Evolutionary conservation across 1,140 invertebrate species (phyloP).

Genomic region (Caenorhabditis tropicalis): DNA sequence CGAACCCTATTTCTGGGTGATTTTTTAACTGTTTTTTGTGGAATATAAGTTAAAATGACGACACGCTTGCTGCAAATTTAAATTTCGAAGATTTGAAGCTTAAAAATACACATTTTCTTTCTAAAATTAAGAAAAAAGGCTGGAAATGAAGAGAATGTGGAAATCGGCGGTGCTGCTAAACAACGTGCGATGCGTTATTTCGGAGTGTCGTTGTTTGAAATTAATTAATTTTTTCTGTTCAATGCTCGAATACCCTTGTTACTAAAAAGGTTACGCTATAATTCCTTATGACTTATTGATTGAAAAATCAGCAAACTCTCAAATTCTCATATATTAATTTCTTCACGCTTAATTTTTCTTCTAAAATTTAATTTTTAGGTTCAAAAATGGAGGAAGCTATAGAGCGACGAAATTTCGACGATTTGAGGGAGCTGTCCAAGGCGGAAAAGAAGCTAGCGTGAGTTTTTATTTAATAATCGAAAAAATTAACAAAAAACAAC

Average conservation of each 20-base stretch:
- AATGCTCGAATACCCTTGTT: too few species aligned
- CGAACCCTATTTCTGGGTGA: too few species aligned
- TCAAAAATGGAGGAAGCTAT: slow-evolving; percentile 17
- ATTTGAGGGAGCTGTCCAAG: background rate
- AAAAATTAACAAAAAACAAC: background rate
- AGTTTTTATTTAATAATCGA: background rate
- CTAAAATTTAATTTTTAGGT: background rate
- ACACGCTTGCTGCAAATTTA: too few species aligned
- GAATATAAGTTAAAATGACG: too few species aligned
- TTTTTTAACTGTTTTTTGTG: too few species aligned
- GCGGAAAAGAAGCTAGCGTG: background rate
- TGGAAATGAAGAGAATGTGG: background rate
- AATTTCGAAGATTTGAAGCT: too few species aligned
- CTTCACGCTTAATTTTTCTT: background rate
- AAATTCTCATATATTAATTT: background rate
- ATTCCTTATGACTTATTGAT: too few species aligned
- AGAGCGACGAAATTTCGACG: background rate
- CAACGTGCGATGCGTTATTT: background rate
- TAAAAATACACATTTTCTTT: background rate
- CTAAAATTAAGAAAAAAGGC: background rate
- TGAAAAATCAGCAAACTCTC: background rate
- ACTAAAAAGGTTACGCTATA: too few species aligned
- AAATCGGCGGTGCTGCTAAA: background rate
- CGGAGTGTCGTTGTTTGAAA: background rate
- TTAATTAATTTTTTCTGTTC: background rate